Evolutionary conservation across 1,140 invertebrate species (phyloP).

Genomic region (Eupristina koningsbergeri): DNA sequence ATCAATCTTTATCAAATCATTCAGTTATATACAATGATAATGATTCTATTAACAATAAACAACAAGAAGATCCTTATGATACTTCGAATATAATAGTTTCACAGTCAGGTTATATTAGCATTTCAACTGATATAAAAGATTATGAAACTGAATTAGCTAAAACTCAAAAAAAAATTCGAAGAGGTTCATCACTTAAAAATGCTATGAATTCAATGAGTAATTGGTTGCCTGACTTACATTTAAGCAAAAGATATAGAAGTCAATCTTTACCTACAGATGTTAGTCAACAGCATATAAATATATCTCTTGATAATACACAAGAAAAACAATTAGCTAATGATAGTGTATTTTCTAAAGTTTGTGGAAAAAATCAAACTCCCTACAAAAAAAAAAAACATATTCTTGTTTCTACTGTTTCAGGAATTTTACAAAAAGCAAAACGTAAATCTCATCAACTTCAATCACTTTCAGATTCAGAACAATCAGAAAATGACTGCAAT

Average conservation of each 20-base stretch:
- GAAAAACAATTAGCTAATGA: conserved; percentile 53
- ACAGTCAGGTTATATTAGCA: conserved; percentile 86
- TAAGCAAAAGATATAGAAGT: conserved; percentile 84
- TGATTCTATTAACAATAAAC: conserved; percentile 69
- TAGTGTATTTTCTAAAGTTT: conserved; percentile 48
- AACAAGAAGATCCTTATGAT: conserved; percentile 66
- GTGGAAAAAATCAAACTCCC: conserved; percentile 57
- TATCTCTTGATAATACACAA: conserved; percentile 58
- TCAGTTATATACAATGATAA: conserved; percentile 56
- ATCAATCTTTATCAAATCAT: conserved; percentile 61
- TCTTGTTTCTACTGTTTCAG: conserved; percentile 84
- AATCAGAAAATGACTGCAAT: conserved; percentile 84
- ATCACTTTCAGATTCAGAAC: conserved; percentile 84
- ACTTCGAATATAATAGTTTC: conserved; percentile 82
- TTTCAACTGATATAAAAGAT: conserved; percentile 79
- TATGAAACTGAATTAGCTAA: conserved; percentile 74
- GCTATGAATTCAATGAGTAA: conserved; percentile 86
- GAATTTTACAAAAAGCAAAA: conserved; percentile 85
- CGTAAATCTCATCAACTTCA: conserved; percentile 76
- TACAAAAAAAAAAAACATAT: conserved; percentile 85
- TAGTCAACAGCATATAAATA: conserved; percentile 76
- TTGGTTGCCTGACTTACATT: conserved; percentile 86
- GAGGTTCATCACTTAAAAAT: conserved; percentile 82
- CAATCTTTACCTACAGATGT: conserved; percentile 84
- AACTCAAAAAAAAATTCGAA: conserved; percentile 78